These are phyloP conservation scores for Byasa hedistus DNA, from an alignment of 2,888 invertebrate genomes.

Conservation along the genomic window DNA sequence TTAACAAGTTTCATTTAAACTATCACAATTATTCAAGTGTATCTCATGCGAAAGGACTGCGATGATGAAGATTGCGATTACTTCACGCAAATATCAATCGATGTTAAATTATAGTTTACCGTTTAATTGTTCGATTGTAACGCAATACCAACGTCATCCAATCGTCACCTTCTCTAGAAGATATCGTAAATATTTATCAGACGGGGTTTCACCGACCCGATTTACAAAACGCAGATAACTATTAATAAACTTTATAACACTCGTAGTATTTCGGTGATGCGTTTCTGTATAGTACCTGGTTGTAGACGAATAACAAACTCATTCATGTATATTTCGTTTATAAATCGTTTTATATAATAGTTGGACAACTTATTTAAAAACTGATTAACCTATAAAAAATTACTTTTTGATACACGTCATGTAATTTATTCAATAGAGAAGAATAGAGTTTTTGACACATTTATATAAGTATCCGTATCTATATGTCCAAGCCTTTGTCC, in stretches of 20 bases:
- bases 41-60: background rate
- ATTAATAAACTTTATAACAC: background rate
- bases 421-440: too few relatives aligned
- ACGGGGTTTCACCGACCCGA: background rate
- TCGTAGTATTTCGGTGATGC: background rate
- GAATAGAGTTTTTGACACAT: too few relatives aligned
- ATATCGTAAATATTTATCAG: slow-evolving; percentile 9
- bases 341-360: too few relatives aligned
- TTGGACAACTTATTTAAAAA: too few relatives aligned
- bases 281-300: background rate
- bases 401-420: too few relatives aligned
- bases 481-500: too few relatives aligned
- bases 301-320: too few relatives aligned
- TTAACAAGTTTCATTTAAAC: background rate
- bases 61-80: slow-evolving; percentile 9
- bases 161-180: slow-evolving; percentile 5
- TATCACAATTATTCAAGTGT: background rate
- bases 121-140: slow-evolving; percentile 13
- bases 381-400: too few relatives aligned
- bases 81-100: slow-evolving; percentile 6
- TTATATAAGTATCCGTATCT: too few relatives aligned
- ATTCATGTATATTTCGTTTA: too few relatives aligned
- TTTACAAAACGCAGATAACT: background rate
- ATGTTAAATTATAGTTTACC: slow-evolving; percentile 7
- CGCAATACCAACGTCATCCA: slow-evolving; percentile 1